A percentile compares a stretch with the other conserved stretches of the same genome.
Conservation (phyloP, 2,888 invertebrate species). For the Bombylius major region DNA sequence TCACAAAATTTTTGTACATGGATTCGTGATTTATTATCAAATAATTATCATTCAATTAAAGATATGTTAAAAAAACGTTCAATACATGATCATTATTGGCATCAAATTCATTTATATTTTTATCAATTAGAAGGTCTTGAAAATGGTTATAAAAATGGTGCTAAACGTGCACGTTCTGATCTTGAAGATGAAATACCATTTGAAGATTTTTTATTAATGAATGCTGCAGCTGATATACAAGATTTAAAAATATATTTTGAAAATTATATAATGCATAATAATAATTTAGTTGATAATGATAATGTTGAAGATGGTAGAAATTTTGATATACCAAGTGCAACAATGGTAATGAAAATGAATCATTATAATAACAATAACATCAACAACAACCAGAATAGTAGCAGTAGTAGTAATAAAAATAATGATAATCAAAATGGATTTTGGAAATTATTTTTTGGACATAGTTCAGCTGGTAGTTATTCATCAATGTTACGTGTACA, state of each 20-base stretch:
- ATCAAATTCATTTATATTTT: slow-evolving; percentile 67
- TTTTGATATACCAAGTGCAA: slow-evolving; percentile 24
- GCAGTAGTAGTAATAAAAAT: slow-evolving; percentile 12
- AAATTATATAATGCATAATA: slow-evolving; percentile 26
- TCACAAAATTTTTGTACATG: slow-evolving; percentile 33
- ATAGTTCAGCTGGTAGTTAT: slow-evolving; percentile 71
- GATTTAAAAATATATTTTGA: slow-evolving; percentile 40
- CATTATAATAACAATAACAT: slow-evolving; percentile 2
- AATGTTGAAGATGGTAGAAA: slow-evolving; percentile 35
- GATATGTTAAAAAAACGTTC: slow-evolving; percentile 50
- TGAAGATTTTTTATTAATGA: slow-evolving; percentile 59
- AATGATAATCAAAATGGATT: slow-evolving; percentile 9
- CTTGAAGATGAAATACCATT: slow-evolving; percentile 46
- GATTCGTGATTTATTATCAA: slow-evolving; percentile 41
- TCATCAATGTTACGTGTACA: slow-evolving; percentile 70
- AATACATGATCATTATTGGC: slow-evolving; percentile 56
- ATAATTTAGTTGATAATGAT: slow-evolving; percentile 37
- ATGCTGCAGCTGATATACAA: slow-evolving; percentile 60
- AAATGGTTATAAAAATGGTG: slow-evolving; percentile 60
- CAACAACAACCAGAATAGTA: background rate
- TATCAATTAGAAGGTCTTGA: slow-evolving; percentile 65
- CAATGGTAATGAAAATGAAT: slow-evolving; percentile 31
- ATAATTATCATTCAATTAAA: slow-evolving; percentile 52
- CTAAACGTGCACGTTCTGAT: slow-evolving; percentile 48
- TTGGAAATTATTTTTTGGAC: slow-evolving; percentile 55